Evolutionary conservation across 1,140 invertebrate genomes (phyloP).

Genomic region (Heliothis subflexa): DNA sequence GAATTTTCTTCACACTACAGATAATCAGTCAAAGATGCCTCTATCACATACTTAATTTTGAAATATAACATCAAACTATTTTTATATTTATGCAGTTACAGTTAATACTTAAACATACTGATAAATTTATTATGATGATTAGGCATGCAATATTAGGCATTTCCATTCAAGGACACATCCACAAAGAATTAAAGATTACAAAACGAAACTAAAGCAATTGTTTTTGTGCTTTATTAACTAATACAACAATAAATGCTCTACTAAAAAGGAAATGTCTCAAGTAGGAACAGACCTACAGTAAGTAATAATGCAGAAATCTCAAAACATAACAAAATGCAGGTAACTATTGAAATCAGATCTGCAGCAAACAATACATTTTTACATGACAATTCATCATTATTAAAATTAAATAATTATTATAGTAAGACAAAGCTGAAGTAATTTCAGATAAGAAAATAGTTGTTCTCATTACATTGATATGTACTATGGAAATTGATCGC

Average conservation of each 20-base stretch:
- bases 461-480: constrained; percentile 1
- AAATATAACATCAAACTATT: constrained; percentile 53
- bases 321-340: constrained; percentile 27
- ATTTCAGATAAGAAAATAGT: background rate
- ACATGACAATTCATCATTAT: background rate
- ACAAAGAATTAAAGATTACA: background rate
- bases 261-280: constrained; percentile 17
- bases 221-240: constrained; percentile 25
- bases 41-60: constrained; percentile 46
- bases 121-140: constrained; percentile 24
- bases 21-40: constrained; percentile 37
- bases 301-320: constrained; percentile 7
- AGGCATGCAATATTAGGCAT: constrained; percentile 17
- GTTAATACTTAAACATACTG: constrained; percentile 10
- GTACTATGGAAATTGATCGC: constrained; percentile 6
- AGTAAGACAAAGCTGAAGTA: background rate
- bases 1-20: constrained; percentile 49
- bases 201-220: constrained; percentile 6
- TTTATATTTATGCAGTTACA: constrained; percentile 5
- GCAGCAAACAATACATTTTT: background rate
- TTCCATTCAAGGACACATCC: constrained; percentile 6
- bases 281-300: background rate
- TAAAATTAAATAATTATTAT: background rate
- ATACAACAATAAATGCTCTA: constrained; percentile 44
- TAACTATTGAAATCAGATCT: constrained; percentile 9